Percentiles rank a stretch among this genome's conserved stretches.
These are phyloP conservation scores for Calliopsis andreniformis DNA, from an alignment of 1,140 invertebrate genomes.

Conservation along the genomic window DNA sequence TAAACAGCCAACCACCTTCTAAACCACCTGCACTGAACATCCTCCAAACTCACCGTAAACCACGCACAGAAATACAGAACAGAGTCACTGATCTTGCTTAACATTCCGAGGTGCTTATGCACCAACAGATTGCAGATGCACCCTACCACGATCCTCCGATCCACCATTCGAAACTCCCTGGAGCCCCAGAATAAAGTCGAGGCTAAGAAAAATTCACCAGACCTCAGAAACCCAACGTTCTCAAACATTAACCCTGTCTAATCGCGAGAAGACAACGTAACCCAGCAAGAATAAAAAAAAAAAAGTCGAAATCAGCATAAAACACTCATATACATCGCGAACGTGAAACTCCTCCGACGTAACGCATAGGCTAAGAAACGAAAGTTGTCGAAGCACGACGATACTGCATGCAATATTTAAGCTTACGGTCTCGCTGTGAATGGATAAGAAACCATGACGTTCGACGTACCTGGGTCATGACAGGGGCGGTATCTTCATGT, in stretches of 20 bases:
- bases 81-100: constrained; percentile 17
- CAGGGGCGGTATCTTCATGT: constrained; percentile 66
- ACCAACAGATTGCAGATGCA: constrained; percentile 47
- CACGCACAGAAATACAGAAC: not conserved
- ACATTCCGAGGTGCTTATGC: constrained; percentile 16
- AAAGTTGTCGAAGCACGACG: not conserved
- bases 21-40: not conserved
- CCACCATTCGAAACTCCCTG: not conserved
- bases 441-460: not conserved
- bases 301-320: not conserved
- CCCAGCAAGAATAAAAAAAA: too few relatives aligned
- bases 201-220: not conserved
- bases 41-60: not conserved
- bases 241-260: too few relatives aligned
- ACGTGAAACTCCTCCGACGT: not conserved
- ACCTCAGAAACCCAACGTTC: too few relatives aligned
- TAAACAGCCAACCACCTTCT: not conserved
- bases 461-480: constrained; percentile 71
- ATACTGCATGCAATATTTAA: not conserved
- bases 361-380: not conserved
- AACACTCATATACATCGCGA: too few relatives aligned
- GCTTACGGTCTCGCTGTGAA: not conserved
- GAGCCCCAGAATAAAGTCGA: not conserved
- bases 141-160: not conserved
- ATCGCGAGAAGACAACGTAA: too few relatives aligned